Base-by-base conservation (phyloP, 2,888 invertebrate species). In the Drymonia ruficornis region DNA sequence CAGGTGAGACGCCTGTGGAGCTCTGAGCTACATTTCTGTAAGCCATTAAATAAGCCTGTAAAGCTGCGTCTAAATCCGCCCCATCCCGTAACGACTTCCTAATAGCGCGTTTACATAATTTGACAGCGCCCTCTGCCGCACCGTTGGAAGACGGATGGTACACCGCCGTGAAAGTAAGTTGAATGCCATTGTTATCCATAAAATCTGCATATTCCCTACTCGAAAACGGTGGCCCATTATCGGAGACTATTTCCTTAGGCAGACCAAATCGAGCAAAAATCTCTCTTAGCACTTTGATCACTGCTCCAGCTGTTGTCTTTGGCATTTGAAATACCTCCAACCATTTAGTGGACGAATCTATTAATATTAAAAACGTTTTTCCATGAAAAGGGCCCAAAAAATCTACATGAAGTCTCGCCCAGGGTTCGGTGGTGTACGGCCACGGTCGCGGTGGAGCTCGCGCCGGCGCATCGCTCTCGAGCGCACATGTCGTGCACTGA, bases 371-470 rank as follows among this genome's bases (percentile, higher is more conserved):
- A 60, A 60, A 67, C 0, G 52, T 59, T 15, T 50, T 55, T 16
- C 60, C 59, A 0, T 46, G n/a, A 6, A 52, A 49, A n/a, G 65
- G 67, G 1, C 51, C 53, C 0, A 68, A 42, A 45, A 68, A 71
- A 44, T 70, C 71, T 0, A 69, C 12, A 28, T 70, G 69, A 8
- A 70, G n/a, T 3, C 67, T 49, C 5, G 47, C 47, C 72, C 70
- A 72, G 0, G 67, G 65, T 11, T 56, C 50, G 0, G 53, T 0
- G 0, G 4, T 4, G 34, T 61, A 62, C 0, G 59, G 57, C 65
- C 71, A 73, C 1, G 71, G 61, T 13, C 56, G 53, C 9, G 60
- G 61, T 6, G 59, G 50, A 0, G 56, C 66, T 1, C 55, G 53
- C 4, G 65, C 55, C 6, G 63, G 66, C 1, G 53, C 59, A 0